Percentiles rank a stretch among this genome's conserved stretches.
These are phyloP conservation scores for Ophioninae sp. DNA, from an alignment of 2,888 invertebrate genomes.

Conservation along the genomic window DNA sequence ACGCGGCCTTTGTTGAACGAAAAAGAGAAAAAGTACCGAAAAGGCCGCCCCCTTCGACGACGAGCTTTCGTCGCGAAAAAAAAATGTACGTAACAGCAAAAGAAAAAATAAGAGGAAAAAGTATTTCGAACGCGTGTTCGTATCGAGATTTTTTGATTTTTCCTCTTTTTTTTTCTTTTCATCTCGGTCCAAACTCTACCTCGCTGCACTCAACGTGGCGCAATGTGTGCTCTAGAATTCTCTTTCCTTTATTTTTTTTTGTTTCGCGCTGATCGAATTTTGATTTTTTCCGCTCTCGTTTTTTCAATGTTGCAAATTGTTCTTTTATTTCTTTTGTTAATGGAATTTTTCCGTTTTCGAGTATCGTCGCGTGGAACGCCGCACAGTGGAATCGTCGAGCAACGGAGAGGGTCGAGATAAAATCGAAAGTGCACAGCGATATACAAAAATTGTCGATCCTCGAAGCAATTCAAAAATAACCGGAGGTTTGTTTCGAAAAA, in stretches of 20 bases:
- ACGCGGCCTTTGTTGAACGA: slow-evolving; percentile 34
- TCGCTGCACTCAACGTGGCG: slow-evolving; percentile 78
- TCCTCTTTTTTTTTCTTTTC: slow-evolving; percentile 18
- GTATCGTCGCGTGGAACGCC: background rate
- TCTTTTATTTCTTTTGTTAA: slow-evolving; percentile 15
- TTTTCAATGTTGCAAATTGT: background rate
- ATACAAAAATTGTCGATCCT: background rate
- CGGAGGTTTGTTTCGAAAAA: background rate
- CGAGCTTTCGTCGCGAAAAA: slow-evolving; percentile 68
- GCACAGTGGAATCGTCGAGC: background rate
- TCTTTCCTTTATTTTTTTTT: slow-evolving; percentile 5
- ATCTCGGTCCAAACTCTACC: slow-evolving; percentile 68
- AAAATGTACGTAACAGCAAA: slow-evolving; percentile 63
- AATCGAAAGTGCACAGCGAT: background rate
- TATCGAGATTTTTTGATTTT: slow-evolving; percentile 69
- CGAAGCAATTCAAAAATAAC: background rate
- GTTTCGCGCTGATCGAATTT: slow-evolving; percentile 36
- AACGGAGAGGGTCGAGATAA: background rate
- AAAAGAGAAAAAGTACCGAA: background rate
- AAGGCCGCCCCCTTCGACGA: slow-evolving; percentile 58
- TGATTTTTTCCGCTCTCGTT: background rate
- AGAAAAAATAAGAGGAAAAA: slow-evolving; percentile 43
- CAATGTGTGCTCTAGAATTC: slow-evolving; percentile 73
- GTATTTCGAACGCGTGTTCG: slow-evolving; percentile 65
- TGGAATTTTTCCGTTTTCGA: background rate